phyloP scores from a whole-genome alignment of 1,140 invertebrate species.

The Agrilus planipennis region DNA sequence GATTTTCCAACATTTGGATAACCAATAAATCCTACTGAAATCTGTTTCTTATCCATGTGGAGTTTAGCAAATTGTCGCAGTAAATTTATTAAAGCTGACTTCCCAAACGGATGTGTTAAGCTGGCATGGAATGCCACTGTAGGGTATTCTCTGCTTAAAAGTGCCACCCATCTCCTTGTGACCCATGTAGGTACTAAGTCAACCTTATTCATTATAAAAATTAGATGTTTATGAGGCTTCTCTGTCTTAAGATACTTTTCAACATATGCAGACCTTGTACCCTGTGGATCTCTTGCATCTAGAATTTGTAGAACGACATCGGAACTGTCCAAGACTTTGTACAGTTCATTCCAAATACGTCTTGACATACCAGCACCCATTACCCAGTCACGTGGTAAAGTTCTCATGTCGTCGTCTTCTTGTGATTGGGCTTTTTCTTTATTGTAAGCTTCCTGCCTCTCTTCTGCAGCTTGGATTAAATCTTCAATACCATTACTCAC shows the following conservation, averaged over 20 bases:
- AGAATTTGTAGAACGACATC: slow-evolving; percentile 92
- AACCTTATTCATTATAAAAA: slow-evolving; percentile 93
- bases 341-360: slow-evolving; percentile 98
- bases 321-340: slow-evolving; percentile 98
- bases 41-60: slow-evolving; percentile 93
- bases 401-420: slow-evolving; percentile 68
- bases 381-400: slow-evolving; percentile 68
- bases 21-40: slow-evolving; percentile 97
- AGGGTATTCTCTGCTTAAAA: slow-evolving; percentile 88
- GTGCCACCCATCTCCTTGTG: slow-evolving; percentile 89
- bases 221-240: slow-evolving; percentile 88
- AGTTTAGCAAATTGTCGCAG: slow-evolving; percentile 90
- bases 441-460: slow-evolving; percentile 65
- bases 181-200: slow-evolving; percentile 95
- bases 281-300: slow-evolving; percentile 90
- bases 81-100: slow-evolving; percentile 93
- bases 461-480: slow-evolving; percentile 56
- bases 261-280: slow-evolving; percentile 87
- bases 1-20: slow-evolving; percentile 99
- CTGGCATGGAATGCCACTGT: slow-evolving; percentile 98
- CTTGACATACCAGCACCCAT: slow-evolving; percentile 91
- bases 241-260: slow-evolving; percentile 83
- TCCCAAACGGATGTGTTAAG: slow-evolving; percentile 95
- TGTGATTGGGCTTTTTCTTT: slow-evolving; percentile 67
- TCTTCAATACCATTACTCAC: slow-evolving; percentile 54